Evolutionary conservation across 2,113 vertebrate species (phyloP).

Genomic region (Ptilorrhoa leucosticta): DNA sequence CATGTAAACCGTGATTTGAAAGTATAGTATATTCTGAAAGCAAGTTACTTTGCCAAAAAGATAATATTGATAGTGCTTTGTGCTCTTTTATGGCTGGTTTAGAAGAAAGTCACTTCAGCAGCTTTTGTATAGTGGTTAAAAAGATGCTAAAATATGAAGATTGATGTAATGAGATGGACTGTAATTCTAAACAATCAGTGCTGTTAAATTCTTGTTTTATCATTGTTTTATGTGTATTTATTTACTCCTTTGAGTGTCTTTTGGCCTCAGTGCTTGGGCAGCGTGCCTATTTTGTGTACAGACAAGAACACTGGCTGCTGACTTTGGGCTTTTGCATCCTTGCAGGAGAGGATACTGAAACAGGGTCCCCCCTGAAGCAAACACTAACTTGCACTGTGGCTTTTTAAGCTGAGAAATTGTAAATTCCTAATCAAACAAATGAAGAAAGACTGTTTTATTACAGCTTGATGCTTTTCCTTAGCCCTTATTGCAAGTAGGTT

Average conservation of each 20-base stretch:
- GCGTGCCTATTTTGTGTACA: background rate
- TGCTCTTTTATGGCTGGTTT: background rate
- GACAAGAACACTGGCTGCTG: background rate
- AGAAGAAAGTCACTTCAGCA: background rate
- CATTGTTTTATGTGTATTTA: conserved; percentile 49
- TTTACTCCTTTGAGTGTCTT: conserved; percentile 17
- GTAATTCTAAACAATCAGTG: conserved; percentile 26
- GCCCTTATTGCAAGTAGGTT: background rate
- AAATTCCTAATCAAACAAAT: background rate
- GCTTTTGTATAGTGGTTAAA: background rate
- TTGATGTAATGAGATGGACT: conserved; percentile 5
- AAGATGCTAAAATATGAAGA: conserved; percentile 27
- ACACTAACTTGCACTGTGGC: background rate
- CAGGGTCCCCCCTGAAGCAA: background rate
- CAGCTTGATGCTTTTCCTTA: background rate
- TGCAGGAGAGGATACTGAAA: background rate
- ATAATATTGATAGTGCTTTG: background rate
- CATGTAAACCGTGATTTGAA: background rate
- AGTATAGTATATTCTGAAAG: background rate
- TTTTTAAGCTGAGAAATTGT: conserved; percentile 1
- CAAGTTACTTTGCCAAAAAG: conserved; percentile 30
- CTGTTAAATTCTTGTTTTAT: conserved; percentile 14
- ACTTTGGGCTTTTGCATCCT: background rate
- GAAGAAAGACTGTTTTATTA: background rate
- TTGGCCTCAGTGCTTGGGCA: background rate